A percentile compares a stretch with the other conserved stretches of the same genome.
These are phyloP conservation scores for Phenacoccus solenopsis DNA, from an alignment of 1,140 invertebrate genomes.

Conservation along the genomic window DNA sequence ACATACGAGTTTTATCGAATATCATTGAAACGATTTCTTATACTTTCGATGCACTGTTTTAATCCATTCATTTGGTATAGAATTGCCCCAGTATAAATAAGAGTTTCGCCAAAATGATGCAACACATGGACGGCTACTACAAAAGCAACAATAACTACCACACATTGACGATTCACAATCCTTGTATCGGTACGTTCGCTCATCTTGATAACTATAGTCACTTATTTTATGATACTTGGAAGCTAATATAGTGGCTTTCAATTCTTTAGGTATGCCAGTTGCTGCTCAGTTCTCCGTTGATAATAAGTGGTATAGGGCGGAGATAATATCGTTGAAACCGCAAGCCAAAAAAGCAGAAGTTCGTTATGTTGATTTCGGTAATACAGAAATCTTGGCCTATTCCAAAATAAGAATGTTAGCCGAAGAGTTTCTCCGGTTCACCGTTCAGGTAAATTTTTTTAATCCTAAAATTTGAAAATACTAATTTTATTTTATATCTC, in stretches of 20 bases:
- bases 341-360: constrained; percentile 34
- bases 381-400: constrained; percentile 29
- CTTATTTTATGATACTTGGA: too few relatives aligned
- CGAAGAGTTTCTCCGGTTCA: constrained; percentile 26
- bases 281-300: constrained; percentile 33
- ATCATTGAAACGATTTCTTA: too few relatives aligned
- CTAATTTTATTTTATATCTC: too few relatives aligned
- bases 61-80: not conserved
- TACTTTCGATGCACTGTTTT: too few relatives aligned
- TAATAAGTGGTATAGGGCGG: constrained; percentile 36
- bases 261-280: constrained; percentile 35
- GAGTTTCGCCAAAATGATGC: not conserved
- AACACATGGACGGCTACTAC: not conserved
- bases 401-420: constrained; percentile 30
- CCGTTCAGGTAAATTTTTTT: constrained; percentile 30
- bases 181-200: not conserved
- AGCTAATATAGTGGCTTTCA: too few relatives aligned
- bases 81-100: not conserved
- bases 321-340: constrained; percentile 31
- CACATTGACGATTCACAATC: not conserved
- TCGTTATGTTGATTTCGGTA: constrained; percentile 40
- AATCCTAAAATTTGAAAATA: too few relatives aligned
- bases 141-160: not conserved
- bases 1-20: too few relatives aligned
- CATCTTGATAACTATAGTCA: too few relatives aligned